Evolutionary conservation across 2,797 vertebrate genomes (phyloP).

Genomic region (Falco rusticolus): DNA sequence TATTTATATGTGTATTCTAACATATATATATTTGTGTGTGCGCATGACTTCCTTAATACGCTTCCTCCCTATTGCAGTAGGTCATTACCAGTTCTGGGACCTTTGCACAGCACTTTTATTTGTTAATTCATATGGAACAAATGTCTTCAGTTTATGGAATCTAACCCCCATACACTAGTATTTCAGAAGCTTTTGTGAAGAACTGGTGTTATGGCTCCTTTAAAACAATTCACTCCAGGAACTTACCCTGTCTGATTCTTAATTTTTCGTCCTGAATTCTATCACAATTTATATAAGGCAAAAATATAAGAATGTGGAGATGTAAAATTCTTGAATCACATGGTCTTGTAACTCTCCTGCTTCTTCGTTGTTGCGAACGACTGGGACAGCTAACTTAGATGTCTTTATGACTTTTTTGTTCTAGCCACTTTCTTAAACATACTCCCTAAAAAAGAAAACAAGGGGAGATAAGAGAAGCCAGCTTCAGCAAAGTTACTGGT

Average conservation of each 20-base stretch:
- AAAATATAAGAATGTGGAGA: neutral
- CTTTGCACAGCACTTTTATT: neutral
- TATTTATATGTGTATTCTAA: fast-evolving
- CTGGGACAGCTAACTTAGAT: neutral
- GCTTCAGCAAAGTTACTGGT: neutral
- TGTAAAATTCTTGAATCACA: neutral
- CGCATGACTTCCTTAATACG: neutral
- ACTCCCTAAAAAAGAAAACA: neutral
- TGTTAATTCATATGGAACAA: neutral
- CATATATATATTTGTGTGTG: fast-evolving
- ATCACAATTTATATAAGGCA: neutral
- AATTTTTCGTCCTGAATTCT: neutral
- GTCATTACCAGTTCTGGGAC: neutral
- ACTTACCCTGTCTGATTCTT: neutral
- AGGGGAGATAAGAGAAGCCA: neutral
- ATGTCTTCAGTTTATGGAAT: neutral
- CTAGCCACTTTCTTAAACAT: neutral
- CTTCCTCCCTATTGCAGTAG: neutral
- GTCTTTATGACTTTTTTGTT: neutral
- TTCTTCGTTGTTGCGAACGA: neutral
- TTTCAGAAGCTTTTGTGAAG: neutral
- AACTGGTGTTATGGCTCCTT: neutral
- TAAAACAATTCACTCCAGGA: fast-evolving
- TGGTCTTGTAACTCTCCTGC: neutral
- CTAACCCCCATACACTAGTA: neutral